Base-by-base conservation (phyloP, 1,140 invertebrate species). In the Samia ricini region DNA sequence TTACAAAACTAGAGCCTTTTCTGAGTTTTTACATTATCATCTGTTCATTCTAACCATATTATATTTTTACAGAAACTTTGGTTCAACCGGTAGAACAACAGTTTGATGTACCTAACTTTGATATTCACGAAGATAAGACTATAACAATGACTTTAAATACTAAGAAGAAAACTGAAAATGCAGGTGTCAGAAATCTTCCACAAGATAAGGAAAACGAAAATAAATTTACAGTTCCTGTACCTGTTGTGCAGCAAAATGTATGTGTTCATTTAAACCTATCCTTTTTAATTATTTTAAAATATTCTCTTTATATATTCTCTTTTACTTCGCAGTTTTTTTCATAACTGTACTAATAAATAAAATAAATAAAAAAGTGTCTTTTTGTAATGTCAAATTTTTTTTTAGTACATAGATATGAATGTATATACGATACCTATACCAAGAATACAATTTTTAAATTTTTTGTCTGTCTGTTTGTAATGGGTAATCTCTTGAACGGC, bases 91-190 rank as follows among this genome's bases (percentile, higher is more conserved):
- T 89, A 10, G 76, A 85, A 19, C 81, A 85, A 64, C 83, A 87
- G 64, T 84, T 82, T 68, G 84, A 90, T 59, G 78, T 85, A 8
- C 77, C 81, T 10, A 86, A 89, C 60, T 93, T 93, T 68, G 92
- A 93, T 23, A 93, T 93, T 66, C 92, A 93, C 61, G 92, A 93
- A 83, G 93, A 93, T 63, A 87, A 91, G 66, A 92, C 92, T 8
- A 92, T 92, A 77, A 92, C 92, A 2, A 87, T 92, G 91, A 80
- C 91, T 69, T 56, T 91, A 61, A 72, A 89, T 61, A 76, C 70
- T 2, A 90, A 90, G 63, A 88, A 86, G 55, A 84, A 82, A 54
- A 74, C 68, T 64, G 83, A 86, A 23, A 20, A 76, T 24, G 50
- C 59, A 19, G 82, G 83, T 50, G 55, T 69, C 0, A 77, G 72